A percentile compares a stretch with the other conserved stretches of the same genome.
These are phyloP conservation scores for Acanthopagrus latus DNA, from an alignment of 2,797 vertebrate species.

Conservation along the genomic window DNA sequence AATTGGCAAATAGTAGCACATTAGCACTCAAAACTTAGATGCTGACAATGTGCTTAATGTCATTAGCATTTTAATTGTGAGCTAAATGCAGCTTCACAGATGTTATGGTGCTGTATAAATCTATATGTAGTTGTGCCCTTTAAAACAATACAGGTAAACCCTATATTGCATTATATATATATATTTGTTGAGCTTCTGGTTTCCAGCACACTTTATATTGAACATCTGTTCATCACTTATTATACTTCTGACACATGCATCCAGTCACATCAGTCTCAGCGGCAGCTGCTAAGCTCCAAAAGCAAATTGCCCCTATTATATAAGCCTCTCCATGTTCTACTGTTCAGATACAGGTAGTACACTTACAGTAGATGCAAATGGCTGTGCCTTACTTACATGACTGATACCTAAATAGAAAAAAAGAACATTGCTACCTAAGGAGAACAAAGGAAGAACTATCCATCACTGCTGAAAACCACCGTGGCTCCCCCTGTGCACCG, in stretches of 20 bases:
- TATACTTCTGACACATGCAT: not conserved
- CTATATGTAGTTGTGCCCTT: not conserved
- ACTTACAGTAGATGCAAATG: constrained; percentile 42
- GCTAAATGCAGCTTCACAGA: too few relatives aligned
- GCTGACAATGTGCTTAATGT: not conserved
- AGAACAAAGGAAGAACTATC: constrained; percentile 72
- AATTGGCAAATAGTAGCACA: not conserved
- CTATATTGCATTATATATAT: not conserved
- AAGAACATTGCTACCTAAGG: constrained; percentile 45
- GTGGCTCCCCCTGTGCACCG: constrained; percentile 49
- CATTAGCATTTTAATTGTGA: not conserved
- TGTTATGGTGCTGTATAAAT: not conserved
- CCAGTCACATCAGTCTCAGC: not conserved
- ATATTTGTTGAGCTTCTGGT: not conserved
- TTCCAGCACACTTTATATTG: not conserved
- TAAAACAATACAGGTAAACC: not conserved
- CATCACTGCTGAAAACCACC: constrained; percentile 70
- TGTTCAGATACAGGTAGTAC: constrained; percentile 22
- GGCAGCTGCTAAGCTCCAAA: not conserved
- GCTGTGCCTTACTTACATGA: constrained; percentile 33
- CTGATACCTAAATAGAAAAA: constrained; percentile 46
- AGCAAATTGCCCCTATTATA: constrained; percentile 6
- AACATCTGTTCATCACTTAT: too few relatives aligned
- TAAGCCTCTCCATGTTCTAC: constrained; percentile 7
- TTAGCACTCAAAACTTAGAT: not conserved